Conservation (phyloP, 2,113 vertebrate genomes). For the Colistium nudipinnis region DNA sequence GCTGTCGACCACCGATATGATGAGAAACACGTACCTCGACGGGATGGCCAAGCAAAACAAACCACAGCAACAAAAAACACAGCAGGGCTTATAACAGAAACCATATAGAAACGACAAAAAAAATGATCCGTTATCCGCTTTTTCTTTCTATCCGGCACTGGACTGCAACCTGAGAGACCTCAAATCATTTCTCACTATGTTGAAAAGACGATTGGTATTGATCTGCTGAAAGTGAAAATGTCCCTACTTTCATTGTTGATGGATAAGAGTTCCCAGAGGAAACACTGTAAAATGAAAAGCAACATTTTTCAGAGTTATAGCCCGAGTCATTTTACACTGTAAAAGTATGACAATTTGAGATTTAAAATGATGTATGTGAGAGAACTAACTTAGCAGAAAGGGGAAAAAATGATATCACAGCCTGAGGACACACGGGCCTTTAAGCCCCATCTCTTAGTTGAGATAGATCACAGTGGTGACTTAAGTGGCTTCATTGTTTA, state of each 20-base stretch:
- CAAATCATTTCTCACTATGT: background rate
- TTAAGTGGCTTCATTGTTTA: constrained; percentile 1
- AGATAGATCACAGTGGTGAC: background rate
- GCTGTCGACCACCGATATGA: constrained; percentile 32
- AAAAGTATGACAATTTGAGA: too few species aligned
- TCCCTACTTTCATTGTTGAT: background rate
- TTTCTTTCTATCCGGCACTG: background rate
- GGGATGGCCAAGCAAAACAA: constrained; percentile 46
- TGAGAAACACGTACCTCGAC: constrained; percentile 5
- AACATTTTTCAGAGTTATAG: background rate
- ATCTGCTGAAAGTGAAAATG: constrained; percentile 8
- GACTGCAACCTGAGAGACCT: constrained; percentile 2
- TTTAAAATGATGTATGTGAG: background rate
- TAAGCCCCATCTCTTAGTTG: too few species aligned
- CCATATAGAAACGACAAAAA: constrained; percentile 9
- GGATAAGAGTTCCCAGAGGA: background rate
- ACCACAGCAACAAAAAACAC: constrained; percentile 6
- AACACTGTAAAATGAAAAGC: background rate
- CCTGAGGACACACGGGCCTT: too few species aligned
- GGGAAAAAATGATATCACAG: too few species aligned
- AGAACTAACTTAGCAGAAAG: too few species aligned
- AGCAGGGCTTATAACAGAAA: constrained; percentile 15
- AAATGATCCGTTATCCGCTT: constrained; percentile 1
- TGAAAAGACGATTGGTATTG: background rate
- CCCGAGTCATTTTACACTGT: too few species aligned